A percentile compares a stretch with the other conserved stretches of the same genome.
Conservation (phyloP, 2,888 invertebrate species). For the Lordiphosa andalusiaca region DNA sequence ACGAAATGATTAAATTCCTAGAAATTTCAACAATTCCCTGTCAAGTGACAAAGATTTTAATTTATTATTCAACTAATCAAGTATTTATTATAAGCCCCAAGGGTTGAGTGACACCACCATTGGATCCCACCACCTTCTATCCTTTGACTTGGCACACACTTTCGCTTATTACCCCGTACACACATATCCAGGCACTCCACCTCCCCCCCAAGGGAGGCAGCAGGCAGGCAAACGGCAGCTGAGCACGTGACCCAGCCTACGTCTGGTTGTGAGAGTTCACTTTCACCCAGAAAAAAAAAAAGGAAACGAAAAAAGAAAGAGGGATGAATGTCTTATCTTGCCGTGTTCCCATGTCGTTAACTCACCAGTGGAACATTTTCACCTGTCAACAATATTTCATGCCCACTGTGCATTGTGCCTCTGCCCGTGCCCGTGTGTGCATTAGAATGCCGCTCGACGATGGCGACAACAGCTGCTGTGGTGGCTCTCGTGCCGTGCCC, state of each 20-base stretch:
- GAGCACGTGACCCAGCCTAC: conserved; percentile 47
- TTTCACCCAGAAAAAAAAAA: conserved; percentile 10
- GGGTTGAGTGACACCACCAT: conserved; percentile 50
- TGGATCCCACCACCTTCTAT: conserved; percentile 7
- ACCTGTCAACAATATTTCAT: conserved; percentile 74
- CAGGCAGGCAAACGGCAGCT: conserved; percentile 47
- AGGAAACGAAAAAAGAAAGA: not conserved
- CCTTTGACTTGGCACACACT: conserved; percentile 48
- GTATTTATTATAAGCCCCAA: conserved; percentile 53
- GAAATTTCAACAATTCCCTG: conserved; percentile 31
- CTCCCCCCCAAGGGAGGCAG: conserved; percentile 44
- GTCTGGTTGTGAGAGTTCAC: conserved; percentile 12
- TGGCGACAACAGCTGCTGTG: conserved; percentile 57
- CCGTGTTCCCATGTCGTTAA: conserved; percentile 55
- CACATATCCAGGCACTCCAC: conserved; percentile 6
- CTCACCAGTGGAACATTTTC: conserved; percentile 51
- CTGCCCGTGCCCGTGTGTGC: conserved; percentile 69
- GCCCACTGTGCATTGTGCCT: conserved; percentile 68
- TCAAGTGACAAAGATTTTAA: conserved; percentile 59
- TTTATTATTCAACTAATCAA: conserved; percentile 64
- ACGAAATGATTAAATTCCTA: conserved; percentile 30
- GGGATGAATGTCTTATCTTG: conserved; percentile 24
- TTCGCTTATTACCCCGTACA: conserved; percentile 53
- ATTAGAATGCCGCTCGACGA: conserved; percentile 50
- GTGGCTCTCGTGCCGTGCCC: conserved; percentile 9